Evolutionary conservation across 1,140 invertebrate genomes (phyloP).

Genomic region (Drosophila seguyi): DNA sequence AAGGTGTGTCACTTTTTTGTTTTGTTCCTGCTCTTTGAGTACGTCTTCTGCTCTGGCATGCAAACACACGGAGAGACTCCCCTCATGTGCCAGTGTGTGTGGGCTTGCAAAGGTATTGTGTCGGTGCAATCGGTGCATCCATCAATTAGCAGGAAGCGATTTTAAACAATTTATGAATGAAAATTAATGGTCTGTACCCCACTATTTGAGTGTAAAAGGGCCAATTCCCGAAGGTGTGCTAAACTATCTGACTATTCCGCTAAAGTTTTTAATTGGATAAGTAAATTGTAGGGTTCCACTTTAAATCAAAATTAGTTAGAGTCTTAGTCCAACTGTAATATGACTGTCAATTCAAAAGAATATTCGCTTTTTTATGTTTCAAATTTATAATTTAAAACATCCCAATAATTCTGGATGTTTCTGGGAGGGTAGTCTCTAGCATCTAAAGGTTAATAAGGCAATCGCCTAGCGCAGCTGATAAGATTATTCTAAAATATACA

Average conservation of each 20-base stretch:
- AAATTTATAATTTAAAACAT: background rate
- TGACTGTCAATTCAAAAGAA: background rate
- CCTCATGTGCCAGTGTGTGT: background rate
- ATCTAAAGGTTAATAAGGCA: background rate
- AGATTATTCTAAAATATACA: no score
- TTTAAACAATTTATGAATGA: conserved; percentile 71
- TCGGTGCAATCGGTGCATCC: conserved; percentile 22
- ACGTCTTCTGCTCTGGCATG: conserved; percentile 29
- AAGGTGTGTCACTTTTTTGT: conserved; percentile 83
- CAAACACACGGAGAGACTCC: conserved; percentile 4
- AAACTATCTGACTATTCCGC: background rate
- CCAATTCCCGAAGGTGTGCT: background rate
- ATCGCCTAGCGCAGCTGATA: no score
- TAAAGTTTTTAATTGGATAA: conserved; percentile 2
- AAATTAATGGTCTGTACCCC: conserved; percentile 51
- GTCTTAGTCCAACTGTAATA: background rate
- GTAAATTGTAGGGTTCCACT: background rate
- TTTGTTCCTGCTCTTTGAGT: conserved; percentile 73
- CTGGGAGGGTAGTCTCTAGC: background rate
- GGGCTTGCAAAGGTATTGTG: conserved; percentile 11
- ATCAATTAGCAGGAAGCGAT: conserved; percentile 66
- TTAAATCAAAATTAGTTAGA: background rate
- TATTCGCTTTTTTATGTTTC: no score
- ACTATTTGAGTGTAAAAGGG: background rate
- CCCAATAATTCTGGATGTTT: background rate